Base-by-base conservation (phyloP, 2,888 invertebrate species). In the Prosopocoilus inquinatus region DNA sequence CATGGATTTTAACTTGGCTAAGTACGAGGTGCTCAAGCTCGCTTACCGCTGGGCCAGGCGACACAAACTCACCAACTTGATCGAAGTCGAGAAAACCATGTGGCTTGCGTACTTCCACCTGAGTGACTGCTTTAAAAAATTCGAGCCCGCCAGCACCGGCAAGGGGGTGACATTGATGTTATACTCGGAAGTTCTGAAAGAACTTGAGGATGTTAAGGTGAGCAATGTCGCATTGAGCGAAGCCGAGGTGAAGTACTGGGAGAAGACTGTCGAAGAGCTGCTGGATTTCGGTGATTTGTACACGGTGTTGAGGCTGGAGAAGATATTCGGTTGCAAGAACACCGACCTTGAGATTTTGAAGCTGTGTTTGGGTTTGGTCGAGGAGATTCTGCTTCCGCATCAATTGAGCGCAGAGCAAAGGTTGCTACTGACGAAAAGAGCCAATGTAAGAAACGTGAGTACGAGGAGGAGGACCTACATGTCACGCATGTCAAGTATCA, bases 361-460 rank as follows among this genome's bases (percentile, higher is more conserved):
- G 70, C 78, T 86, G 1, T 87, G 86, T 60, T 75, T 84, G 61
- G 81, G 80, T 66, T 70, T 88, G 50, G 88, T 86, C 0, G 88
- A 88, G 70, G 84, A 84, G 2, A 77, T 81, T 3, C 77, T 83
- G 35, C 78, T 80, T 36, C 87, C 87, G 0, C 81, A 84, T 65
- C 82, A 87, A 55, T 72, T 90, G 63, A 85, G 84, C 1, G 78
- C 81, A 45, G 85, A 88, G 66, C 82, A 90, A 68, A 81, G 85
- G 48, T 75, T 83, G 52, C 76, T 88, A 43, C 64, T 84, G 7
- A 71, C 70, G 15, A 78, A 77, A 48, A 73, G 76, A 4, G 73
- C 75, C 28, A 77, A 76, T 60, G 73, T 73, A 33, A 70, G 77
- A 2, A 65, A 65, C 33, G 70, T 77, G 1, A 78, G 75, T 50